A percentile compares a stretch with the other conserved stretches of the same genome.
Conservation (phyloP, 2,888 invertebrate species). For the Hirtodrosophila confusa region DNA sequence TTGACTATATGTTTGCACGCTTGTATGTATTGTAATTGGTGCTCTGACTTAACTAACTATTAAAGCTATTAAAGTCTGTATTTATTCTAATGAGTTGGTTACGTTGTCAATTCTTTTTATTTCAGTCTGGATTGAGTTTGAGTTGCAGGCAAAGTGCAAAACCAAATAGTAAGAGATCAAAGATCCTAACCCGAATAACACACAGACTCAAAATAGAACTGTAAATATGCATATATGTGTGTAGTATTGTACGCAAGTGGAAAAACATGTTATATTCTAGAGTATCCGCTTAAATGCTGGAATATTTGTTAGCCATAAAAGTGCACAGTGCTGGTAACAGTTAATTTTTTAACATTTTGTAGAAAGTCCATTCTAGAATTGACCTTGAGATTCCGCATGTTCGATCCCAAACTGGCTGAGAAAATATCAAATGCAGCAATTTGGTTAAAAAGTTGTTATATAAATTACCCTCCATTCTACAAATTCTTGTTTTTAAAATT, state of each 20-base stretch:
- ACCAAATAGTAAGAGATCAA: constrained; percentile 23
- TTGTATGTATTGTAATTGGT: not conserved
- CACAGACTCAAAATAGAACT: not conserved
- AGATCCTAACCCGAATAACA: constrained; percentile 26
- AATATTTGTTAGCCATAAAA: too few species aligned
- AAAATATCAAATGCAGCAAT: too few species aligned
- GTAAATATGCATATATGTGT: constrained; percentile 6
- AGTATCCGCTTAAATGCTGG: too few species aligned
- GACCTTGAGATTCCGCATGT: too few species aligned
- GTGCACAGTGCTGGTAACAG: too few species aligned
- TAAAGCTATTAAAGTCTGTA: constrained; percentile 7
- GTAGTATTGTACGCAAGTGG: not conserved
- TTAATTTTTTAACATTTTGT: too few species aligned
- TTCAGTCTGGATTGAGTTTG: not conserved
- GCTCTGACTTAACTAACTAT: not conserved
- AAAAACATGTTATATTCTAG: not conserved
- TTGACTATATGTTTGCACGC: constrained; percentile 8
- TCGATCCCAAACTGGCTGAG: too few species aligned
- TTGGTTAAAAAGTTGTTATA: too few species aligned
- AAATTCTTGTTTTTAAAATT: too few species aligned
- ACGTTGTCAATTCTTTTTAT: too few species aligned
- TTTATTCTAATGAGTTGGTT: not conserved
- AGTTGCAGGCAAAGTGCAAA: constrained; percentile 13
- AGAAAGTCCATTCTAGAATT: too few species aligned
- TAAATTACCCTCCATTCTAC: too few species aligned